Conservation (phyloP, 2,888 invertebrate species). For the Drosophila greeni region DNA sequence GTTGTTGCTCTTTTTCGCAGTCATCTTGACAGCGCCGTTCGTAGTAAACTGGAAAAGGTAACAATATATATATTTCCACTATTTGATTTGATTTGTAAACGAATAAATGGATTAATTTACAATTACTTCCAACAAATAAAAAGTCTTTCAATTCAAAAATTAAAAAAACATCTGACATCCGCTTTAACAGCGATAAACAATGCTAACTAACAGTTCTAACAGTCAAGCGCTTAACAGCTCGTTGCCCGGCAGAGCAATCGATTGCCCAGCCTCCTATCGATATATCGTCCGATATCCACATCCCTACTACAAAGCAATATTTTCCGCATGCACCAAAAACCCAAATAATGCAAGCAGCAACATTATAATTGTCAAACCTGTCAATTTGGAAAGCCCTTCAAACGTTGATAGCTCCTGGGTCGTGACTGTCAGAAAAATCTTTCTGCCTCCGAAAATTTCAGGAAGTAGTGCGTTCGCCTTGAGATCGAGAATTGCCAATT, state of each 20-base stretch:
- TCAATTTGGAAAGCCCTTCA: conserved; percentile 7
- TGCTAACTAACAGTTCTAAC: neutral
- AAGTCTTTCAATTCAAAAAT: too few species aligned
- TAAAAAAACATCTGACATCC: neutral
- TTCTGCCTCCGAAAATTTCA: neutral
- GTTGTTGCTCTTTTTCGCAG: neutral
- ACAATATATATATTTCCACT: neutral
- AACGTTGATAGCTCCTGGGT: neutral
- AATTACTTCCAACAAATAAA: neutral
- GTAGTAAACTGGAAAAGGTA: neutral
- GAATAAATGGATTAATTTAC: neutral
- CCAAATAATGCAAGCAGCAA: conserved; percentile 17
- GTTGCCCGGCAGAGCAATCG: neutral
- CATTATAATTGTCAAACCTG: conserved; percentile 17
- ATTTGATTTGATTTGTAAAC: neutral
- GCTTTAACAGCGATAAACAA: conserved; percentile 1
- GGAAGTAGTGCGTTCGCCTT: conserved; percentile 17
- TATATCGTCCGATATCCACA: conserved; percentile 1
- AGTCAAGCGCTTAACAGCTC: neutral
- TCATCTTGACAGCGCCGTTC: neutral
- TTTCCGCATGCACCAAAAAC: conserved; percentile 36
- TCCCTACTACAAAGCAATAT: conserved; percentile 36
- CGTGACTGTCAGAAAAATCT: neutral
- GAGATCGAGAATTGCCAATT: conserved; percentile 18
- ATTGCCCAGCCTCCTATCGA: neutral